phyloP scores from a whole-genome alignment of 2,797 vertebrate species.

The Gastrophryne carolinensis region DNA sequence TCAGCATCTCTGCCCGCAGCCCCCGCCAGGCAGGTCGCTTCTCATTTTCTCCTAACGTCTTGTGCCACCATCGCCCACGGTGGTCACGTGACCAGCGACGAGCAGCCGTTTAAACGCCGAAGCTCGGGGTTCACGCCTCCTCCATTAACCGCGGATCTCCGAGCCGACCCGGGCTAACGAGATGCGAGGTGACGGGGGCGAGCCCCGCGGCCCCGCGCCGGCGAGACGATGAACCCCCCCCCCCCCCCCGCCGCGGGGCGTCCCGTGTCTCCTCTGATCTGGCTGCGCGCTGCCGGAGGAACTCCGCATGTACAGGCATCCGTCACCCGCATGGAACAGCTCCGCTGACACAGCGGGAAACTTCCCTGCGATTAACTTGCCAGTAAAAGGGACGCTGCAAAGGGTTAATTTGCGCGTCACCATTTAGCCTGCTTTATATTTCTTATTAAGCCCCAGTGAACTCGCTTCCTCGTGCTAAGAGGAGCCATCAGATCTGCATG shows the following conservation, averaged over 20 bases:
- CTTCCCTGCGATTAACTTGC: not conserved
- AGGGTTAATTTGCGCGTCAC: too few relatives aligned
- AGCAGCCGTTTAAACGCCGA: not conserved
- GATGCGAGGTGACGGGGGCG: constrained; percentile 12
- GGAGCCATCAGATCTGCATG: too few relatives aligned
- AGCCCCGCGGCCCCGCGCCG: not conserved
- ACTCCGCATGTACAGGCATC: not conserved
- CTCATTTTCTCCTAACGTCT: not conserved
- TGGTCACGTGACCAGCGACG: not conserved
- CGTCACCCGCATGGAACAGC: not conserved
- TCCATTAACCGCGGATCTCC: constrained; percentile 6
- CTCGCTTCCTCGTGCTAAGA: too few relatives aligned
- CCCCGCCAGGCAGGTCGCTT: not conserved
- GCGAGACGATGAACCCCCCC: not conserved
- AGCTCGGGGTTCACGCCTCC: constrained; percentile 17
- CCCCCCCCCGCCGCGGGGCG: not conserved
- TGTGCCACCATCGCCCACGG: not conserved
- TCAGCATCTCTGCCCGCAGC: not conserved
- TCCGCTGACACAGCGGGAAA: constrained; percentile 20
- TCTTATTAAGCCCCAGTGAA: too few relatives aligned
- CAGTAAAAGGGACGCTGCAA: not conserved
- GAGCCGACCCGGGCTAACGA: not conserved
- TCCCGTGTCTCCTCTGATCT: constrained; percentile 13
- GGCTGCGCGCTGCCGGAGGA: not conserved
- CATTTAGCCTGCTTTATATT: too few relatives aligned